Evolutionary conservation across 2,888 invertebrate species (phyloP), one percentile per base, ranked within the genome.

Genomic region (Eugnorisma glareosa): DNA sequence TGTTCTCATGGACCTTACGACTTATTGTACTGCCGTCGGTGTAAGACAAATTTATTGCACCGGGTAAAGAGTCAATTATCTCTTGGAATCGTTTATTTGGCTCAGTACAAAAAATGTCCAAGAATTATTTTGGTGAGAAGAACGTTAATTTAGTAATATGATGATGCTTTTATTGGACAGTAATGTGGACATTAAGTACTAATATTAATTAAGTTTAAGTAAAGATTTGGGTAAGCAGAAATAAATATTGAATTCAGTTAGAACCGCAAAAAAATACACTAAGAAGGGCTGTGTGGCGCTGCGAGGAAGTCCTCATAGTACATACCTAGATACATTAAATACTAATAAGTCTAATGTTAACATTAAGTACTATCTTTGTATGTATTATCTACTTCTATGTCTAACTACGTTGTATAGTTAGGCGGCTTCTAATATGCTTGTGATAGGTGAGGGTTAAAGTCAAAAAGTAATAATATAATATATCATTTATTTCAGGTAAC

Each of bases 1-100:
- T 75, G 81, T 93, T 94, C 93, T 92, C 88, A 93, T 90, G 90
- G 83, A 79, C 77, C 63, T 24, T n/a, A 21, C 69, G n/a, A n/a
- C n/a, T n/a, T 48, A 67, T 84, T 78, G 83, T 84, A 21, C 21
- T 40, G 5, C 3, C 15, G 63, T 2, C 24, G 67, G 70, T 69
- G 63, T 78, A 81, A 73, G 59, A 61, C 89, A 91, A 92, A 94
- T 93, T 93, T 93, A 94, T 94, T 90, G 86, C 86, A 1, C 71
- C 1, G 54, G 40, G 54, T 79, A 68, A 79, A 83, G 79, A 73
- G 71, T 75, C 79, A 86, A 84, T 84, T 86, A 86, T 79, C 61
- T 3, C 13, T 57, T 10, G 1, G 5, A 21, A 35, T 35, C 21
- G 61, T 31, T 35, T 61, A 61, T 21, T 40, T 24, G 1, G 6